These are phyloP conservation scores for Branchinecta lindahli DNA, from an alignment of 1,140 invertebrate genomes.

Conservation along the genomic window DNA sequence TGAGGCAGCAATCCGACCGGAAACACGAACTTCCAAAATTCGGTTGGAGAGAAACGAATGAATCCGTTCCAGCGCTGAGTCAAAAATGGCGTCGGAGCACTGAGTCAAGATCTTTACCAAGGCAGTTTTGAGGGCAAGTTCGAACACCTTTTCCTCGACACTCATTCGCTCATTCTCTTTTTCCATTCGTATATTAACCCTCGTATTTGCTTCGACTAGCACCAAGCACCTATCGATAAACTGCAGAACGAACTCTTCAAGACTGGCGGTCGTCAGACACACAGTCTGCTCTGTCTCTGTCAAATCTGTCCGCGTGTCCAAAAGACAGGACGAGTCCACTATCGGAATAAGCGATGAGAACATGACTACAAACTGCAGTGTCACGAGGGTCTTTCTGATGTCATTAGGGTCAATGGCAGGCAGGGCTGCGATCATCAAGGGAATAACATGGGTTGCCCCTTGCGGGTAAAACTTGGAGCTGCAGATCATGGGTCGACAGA, in stretches of 20 bases:
- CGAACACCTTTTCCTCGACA: conserved; percentile 49
- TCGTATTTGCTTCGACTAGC: conserved; percentile 53
- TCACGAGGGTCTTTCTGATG: conserved; percentile 59
- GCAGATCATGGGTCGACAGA: conserved; percentile 50
- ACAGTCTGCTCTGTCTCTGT: conserved; percentile 58
- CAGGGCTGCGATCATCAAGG: conserved; percentile 55
- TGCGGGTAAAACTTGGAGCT: conserved; percentile 49
- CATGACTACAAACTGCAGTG: conserved; percentile 31
- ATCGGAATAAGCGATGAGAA: conserved; percentile 41
- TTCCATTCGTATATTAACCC: conserved; percentile 46
- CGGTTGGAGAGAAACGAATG: conserved; percentile 50
- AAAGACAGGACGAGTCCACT: conserved; percentile 62
- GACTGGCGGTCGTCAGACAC: conserved; percentile 59
- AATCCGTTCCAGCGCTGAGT: conserved; percentile 53
- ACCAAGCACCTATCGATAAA: conserved; percentile 57
- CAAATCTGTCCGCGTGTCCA: conserved; percentile 45
- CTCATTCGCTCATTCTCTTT: conserved; percentile 36
- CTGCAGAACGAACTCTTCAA: conserved; percentile 75
- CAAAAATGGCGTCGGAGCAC: conserved; percentile 43
- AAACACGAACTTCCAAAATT: conserved; percentile 63
- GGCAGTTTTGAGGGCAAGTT: conserved; percentile 49
- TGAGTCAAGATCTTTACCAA: conserved; percentile 48
- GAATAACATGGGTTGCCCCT: conserved; percentile 61
- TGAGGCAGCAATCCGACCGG: conserved; percentile 55
- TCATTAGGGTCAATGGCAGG: conserved; percentile 87